A percentile compares a stretch with the other conserved stretches of the same genome.
These are phyloP conservation scores for Drosophila bunnanda DNA, from an alignment of 2,888 invertebrate genomes.

Conservation along the genomic window DNA sequence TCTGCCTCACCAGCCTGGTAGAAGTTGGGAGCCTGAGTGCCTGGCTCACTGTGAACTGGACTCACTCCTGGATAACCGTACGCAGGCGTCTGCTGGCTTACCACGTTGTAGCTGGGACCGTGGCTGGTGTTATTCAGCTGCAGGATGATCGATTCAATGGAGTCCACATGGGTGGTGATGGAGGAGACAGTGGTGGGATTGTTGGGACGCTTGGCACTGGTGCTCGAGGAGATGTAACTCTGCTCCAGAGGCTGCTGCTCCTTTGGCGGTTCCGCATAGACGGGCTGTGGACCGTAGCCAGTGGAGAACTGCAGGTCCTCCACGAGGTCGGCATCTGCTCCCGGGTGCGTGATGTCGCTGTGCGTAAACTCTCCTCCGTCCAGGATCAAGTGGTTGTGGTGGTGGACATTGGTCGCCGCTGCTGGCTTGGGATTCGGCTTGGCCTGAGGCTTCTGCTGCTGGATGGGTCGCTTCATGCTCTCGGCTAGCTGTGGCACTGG, in stretches of 20 bases:
- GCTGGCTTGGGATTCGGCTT: conserved; percentile 53
- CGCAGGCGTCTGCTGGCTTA: conserved; percentile 71
- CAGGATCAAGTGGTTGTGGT: conserved; percentile 75
- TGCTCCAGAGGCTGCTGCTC: conserved; percentile 84
- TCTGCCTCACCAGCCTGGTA: conserved; percentile 57
- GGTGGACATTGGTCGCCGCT: conserved; percentile 54
- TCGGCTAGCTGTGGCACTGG: conserved; percentile 31
- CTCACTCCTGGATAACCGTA: conserved; percentile 49
- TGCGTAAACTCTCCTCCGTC: conserved; percentile 85
- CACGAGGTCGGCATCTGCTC: conserved; percentile 88
- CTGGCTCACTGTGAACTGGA: conserved; percentile 68
- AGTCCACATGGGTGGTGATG: conserved; percentile 85
- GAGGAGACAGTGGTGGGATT: conserved; percentile 79
- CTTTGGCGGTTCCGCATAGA: conserved; percentile 79
- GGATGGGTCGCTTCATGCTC: conserved; percentile 37
- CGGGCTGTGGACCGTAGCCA: conserved; percentile 85
- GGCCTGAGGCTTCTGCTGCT: conserved; percentile 20
- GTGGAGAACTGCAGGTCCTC: conserved; percentile 86
- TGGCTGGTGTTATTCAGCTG: conserved; percentile 86
- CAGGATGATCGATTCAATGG: conserved; percentile 87
- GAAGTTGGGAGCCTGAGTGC: conserved; percentile 54
- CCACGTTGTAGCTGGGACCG: conserved; percentile 83
- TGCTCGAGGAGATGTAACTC: conserved; percentile 83
- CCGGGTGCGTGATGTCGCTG: conserved; percentile 87
- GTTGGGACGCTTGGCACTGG: conserved; percentile 63